Evolutionary conservation across 35 echinoderm and acorn worm species (phyloP), one percentile per base, ranked within the genome.

Genomic region (Stichopus chloronotus): DNA sequence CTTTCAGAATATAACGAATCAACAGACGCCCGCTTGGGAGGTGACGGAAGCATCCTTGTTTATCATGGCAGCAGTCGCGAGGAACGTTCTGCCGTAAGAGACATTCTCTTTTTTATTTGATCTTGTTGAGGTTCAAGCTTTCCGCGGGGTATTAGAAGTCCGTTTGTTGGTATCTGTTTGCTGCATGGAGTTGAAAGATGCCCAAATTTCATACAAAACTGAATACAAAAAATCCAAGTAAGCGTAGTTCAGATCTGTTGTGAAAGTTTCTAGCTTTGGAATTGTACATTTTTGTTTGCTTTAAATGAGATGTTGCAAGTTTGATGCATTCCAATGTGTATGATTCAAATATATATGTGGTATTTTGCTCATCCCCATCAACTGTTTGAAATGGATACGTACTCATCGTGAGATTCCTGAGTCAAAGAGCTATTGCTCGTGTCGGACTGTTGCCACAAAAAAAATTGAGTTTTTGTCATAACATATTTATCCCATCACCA

Each of bases 1-100:
- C 93, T 99, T 99, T 90, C 57, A 94, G 57, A 95, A 94, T 79
- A 30, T 99, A n/a, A 95, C 95, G 5, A 96, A 79, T 82, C 97
- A 99, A 88, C 91, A 88, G 17, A 52, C 90, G n/a, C 91, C 79
- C 55, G 92, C 92, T 30, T 99, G 97, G 97, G 91, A 99, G 16
- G 86, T 95, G 53, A 99, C 97, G 12, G 97, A 99, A 68, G 93
- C 97, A 11, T 92, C 97, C 9, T 78, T 99, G 0, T 99, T 99
- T 57, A 88, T 96, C n/a, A 99, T 99, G 97, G 92, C 93, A 54
- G 90, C 97, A 0, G 97, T 99, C 14, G 93, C 97, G 13, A 96
- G 95, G 91, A 96, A 96, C 59, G 92, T 96, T 58, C 84, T 96
- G 5, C 97, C 97, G 95, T 99, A 92, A 99, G 97, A 55, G 52